Percentiles rank a stretch among this genome's conserved stretches.
phyloP scores from a whole-genome alignment of 2,888 invertebrate genomes.

The Eutolmus rufibarbis region DNA sequence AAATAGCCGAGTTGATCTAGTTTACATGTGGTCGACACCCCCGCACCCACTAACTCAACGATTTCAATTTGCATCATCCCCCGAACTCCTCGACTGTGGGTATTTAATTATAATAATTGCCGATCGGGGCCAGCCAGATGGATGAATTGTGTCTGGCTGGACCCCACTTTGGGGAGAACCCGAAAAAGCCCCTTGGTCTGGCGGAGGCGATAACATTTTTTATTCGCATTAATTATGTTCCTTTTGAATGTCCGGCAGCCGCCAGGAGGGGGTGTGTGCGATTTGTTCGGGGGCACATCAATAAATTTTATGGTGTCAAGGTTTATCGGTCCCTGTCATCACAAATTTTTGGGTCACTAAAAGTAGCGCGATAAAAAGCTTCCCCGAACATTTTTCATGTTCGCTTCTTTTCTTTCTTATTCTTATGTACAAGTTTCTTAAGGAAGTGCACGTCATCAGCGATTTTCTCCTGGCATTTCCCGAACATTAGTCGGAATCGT shows the following conservation, averaged over 20 bases:
- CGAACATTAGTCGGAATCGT: neutral
- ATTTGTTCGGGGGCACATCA: slow-evolving; percentile 1
- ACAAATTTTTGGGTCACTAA: neutral
- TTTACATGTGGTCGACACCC: neutral
- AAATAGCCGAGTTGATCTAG: neutral
- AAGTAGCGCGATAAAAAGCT: slow-evolving; percentile 4
- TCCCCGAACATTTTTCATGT: neutral
- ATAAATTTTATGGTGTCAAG: slow-evolving; percentile 15
- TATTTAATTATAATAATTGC: neutral
- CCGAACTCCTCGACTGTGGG: neutral
- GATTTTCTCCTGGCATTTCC: neutral
- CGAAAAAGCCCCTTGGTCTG: neutral
- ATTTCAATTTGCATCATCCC: neutral
- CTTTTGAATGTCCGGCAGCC: neutral
- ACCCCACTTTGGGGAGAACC: neutral
- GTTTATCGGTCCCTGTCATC: slow-evolving; percentile 3
- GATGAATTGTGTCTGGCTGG: neutral
- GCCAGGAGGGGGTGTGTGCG: neutral
- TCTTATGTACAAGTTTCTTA: neutral
- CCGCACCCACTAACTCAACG: neutral
- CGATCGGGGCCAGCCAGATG: neutral
- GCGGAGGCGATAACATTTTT: neutral
- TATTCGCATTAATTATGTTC: slow-evolving; percentile 9
- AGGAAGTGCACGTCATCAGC: neutral
- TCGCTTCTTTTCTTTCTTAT: neutral